Base-by-base conservation (phyloP, 53 echinoderm and acorn worm species). In the Arbacia lixula region DNA sequence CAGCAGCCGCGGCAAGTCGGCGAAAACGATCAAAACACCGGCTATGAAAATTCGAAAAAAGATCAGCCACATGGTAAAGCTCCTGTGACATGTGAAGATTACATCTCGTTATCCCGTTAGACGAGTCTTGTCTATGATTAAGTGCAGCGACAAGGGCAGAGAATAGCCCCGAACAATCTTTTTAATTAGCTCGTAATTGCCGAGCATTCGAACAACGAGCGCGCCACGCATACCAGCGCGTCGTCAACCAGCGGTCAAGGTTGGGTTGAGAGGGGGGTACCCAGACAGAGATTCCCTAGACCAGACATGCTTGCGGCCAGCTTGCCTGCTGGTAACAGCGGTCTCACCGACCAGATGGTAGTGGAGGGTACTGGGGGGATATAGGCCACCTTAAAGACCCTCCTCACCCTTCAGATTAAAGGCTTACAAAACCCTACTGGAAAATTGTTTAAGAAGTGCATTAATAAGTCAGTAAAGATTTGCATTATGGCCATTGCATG, bases 171-270 rank as follows among this genome's bases (percentile, higher is more conserved):
- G 24, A 46, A 71, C 46, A 46, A 71, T 71, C 71, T 71, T 71
- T 71, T 71, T 71, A 71, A 71, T 71, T 71, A 71, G 71, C 26
- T 46, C 71, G 41, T 71, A 71, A 71, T 71, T 38, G 50, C 71
- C 49, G 50, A 46, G 71, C 71, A 71, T 71, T 41, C 50, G 27
- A 27, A 49, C 9, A 40, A 46, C 71, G 46, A 71, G 46, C 14
- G 68, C 36, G 8, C 39, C 46, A 28, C 17, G 50, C 71, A 71
- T 71, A 42, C 71, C 71, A 41, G 27, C 46, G 12, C 24, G 71
- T 71, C 46, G 71, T 29, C 71, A 49, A 71, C 50, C 27, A 25
- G 29, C 29, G 71, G 71, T 71, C 71, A 71, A 71, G 71, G 71
- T 22, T 27, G 27, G 42, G 20, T 38, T 5, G 19, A 21, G 66